Percentiles rank a stretch among this genome's conserved stretches.
Evolutionary conservation across 2,797 vertebrate species (phyloP).

Genomic region (Numenius phaeopus): DNA sequence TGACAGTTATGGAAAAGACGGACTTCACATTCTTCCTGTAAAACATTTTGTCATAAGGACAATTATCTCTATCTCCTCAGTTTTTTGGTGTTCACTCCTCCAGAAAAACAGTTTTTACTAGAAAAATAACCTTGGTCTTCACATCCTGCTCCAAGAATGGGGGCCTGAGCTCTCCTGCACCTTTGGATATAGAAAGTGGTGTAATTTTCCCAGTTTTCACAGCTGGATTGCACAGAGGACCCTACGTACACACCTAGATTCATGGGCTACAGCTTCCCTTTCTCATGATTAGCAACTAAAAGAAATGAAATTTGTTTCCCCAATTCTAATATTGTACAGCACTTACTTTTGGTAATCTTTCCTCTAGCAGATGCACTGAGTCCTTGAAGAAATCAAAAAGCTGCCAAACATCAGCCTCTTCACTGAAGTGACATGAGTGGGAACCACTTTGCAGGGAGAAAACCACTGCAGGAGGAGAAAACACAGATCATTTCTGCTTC

Average conservation of each 20-base stretch:
- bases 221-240: background rate
- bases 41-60: background rate
- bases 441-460: background rate
- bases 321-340: background rate
- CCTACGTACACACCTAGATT: background rate
- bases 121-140: background rate
- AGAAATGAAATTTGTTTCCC: background rate
- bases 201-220: background rate
- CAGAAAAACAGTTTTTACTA: background rate
- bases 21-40: background rate
- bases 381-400: constrained; percentile 8
- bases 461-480: background rate
- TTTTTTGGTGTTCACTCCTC: background rate
- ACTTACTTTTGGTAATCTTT: background rate
- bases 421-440: background rate
- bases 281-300: background rate
- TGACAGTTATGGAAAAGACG: background rate
- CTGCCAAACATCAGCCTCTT: background rate
- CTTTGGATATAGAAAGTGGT: background rate
- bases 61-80: background rate
- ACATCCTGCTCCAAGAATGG: background rate
- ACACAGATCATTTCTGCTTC: background rate
- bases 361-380: background rate
- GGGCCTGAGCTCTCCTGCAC: background rate
- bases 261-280: background rate